These are phyloP conservation scores for Deilephila porcellus DNA, from an alignment of 2,888 invertebrate species.

Conservation along the genomic window DNA sequence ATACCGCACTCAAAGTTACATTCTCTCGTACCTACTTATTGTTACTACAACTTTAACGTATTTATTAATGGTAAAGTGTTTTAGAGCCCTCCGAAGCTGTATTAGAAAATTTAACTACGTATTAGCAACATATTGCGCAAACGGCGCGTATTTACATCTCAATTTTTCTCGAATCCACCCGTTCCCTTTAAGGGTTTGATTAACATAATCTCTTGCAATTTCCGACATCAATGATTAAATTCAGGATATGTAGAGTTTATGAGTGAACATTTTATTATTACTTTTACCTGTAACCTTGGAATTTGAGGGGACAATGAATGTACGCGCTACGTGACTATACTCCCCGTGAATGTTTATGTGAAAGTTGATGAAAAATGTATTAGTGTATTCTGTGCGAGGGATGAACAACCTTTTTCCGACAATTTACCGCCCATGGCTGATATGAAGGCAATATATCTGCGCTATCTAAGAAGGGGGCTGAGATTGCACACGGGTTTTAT, in stretches of 20 bases:
- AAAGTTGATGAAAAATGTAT: conserved; percentile 68
- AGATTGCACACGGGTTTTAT: conserved; percentile 68
- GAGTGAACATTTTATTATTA: conserved; percentile 10
- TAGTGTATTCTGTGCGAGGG: conserved; percentile 61
- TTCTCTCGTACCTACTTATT: too few relatives aligned
- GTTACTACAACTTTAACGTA: too few relatives aligned
- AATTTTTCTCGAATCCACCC: background rate
- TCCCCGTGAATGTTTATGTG: conserved; percentile 41
- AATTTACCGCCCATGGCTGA: conserved; percentile 67
- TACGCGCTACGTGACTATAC: conserved; percentile 2
- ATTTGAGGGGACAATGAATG: conserved; percentile 21
- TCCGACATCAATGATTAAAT: background rate
- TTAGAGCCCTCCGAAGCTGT: too few relatives aligned
- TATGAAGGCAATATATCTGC: conserved; percentile 72
- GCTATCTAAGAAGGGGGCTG: conserved; percentile 66
- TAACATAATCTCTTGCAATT: conserved; percentile 8
- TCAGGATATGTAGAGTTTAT: background rate
- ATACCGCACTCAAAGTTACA: too few relatives aligned
- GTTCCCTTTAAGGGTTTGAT: background rate
- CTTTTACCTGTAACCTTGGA: conserved; percentile 2
- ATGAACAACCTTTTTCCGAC: conserved; percentile 68
- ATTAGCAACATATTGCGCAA: background rate
- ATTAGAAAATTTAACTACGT: too few relatives aligned
- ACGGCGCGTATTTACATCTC: background rate
- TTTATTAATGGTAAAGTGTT: too few relatives aligned